Conservation (phyloP, 30 jellyfish, hydroid and myxozoan species). For the Aurelia aurita region DNA sequence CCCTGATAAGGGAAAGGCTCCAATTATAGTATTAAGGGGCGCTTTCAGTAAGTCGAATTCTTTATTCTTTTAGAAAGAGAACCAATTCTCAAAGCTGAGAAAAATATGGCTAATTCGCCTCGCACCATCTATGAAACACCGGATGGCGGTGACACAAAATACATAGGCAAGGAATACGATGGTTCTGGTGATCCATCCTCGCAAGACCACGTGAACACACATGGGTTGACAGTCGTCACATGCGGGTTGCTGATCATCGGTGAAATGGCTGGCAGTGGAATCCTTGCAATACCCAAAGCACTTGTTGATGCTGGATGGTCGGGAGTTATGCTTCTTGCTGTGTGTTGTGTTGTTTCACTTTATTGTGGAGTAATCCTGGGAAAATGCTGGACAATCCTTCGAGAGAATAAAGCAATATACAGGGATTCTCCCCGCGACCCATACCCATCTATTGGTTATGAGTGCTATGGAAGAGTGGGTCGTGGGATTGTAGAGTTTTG, state of each 20-base stretch:
- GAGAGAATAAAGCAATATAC: constrained; percentile 28
- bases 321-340: constrained; percentile 75
- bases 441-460: constrained; percentile 86
- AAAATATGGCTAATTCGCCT: no score
- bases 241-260: constrained; percentile 94
- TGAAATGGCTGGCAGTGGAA: constrained; percentile 99
- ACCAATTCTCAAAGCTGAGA: no score
- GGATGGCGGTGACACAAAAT: no score
- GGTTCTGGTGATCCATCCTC: no score
- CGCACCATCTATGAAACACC: no score
- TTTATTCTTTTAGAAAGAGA: no score
- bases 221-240: constrained; percentile 81
- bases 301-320: constrained; percentile 93
- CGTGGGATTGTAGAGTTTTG: constrained; percentile 78
- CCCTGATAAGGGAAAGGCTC: no score
- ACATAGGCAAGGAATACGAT: no score
- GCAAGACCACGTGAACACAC: neutral
- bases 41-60: no score
- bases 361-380: constrained; percentile 87
- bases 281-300: constrained; percentile 94
- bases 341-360: constrained; percentile 66
- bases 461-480: constrained; percentile 84
- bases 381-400: constrained; percentile 84
- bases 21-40: no score
- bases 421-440: constrained; percentile 90